phyloP scores from a whole-genome alignment of 2,888 invertebrate species.

The Steinernema carpocapsae region DNA sequence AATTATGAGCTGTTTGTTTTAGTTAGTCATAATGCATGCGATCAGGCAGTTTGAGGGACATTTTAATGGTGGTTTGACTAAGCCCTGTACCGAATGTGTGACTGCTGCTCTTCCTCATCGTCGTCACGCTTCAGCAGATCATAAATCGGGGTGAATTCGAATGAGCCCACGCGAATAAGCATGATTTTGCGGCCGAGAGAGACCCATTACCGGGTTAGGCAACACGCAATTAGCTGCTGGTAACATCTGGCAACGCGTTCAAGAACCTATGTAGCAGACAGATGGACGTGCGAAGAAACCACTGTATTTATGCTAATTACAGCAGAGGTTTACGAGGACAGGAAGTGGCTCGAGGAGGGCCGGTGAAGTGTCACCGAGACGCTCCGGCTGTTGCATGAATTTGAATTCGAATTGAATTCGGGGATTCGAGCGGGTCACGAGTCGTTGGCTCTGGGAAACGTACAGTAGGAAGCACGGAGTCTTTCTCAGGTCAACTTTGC shows the following conservation, averaged over 20 bases:
- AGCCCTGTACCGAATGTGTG: too few relatives aligned
- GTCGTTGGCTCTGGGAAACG: background rate
- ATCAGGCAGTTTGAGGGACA: too few relatives aligned
- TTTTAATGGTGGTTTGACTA: too few relatives aligned
- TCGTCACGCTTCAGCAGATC: constrained; percentile 8
- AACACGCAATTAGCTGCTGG: constrained; percentile 35
- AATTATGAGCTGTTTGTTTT: too few relatives aligned
- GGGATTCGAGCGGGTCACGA: background rate
- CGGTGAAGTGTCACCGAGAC: background rate
- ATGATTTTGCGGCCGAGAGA: constrained; percentile 4
- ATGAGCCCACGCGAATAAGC: constrained; percentile 6
- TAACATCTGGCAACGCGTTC: constrained; percentile 32
- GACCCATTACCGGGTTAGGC: constrained; percentile 31
- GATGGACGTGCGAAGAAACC: constrained; percentile 29
- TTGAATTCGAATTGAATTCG: background rate
- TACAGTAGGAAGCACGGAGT: background rate
- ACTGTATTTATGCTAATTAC: constrained; percentile 30
- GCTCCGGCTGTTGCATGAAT: constrained; percentile 6
- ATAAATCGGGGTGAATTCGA: constrained; percentile 22
- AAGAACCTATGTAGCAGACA: constrained; percentile 16
- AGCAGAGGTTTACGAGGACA: constrained; percentile 31
- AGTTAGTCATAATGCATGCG: too few relatives aligned
- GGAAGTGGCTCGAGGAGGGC: background rate
- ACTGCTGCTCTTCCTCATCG: background rate
- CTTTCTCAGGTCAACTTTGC: background rate